phyloP scores from a whole-genome alignment of 2,888 invertebrate species.

The Noctua janthina region DNA sequence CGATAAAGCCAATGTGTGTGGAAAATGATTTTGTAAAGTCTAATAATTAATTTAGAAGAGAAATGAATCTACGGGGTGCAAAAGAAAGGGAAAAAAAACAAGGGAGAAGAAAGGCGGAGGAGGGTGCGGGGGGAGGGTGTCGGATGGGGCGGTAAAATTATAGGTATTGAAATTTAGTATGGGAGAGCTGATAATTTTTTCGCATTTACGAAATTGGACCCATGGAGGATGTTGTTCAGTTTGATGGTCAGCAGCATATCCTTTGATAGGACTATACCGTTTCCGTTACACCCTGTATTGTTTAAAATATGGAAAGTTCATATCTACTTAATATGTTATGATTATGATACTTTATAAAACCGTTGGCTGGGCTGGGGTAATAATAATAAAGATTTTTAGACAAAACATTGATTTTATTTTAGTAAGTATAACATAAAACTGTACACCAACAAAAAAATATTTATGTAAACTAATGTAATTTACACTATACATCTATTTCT shows the following conservation, averaged over 20 bases:
- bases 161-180: too few relatives aligned
- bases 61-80: neutral
- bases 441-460: neutral
- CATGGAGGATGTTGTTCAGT: too few relatives aligned
- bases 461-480: neutral
- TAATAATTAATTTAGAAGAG: neutral
- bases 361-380: constrained; percentile 37
- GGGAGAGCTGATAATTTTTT: too few relatives aligned
- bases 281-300: too few relatives aligned
- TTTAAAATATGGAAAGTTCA: neutral
- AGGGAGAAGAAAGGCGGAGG: too few relatives aligned
- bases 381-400: constrained; percentile 30
- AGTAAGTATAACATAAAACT: constrained; percentile 4
- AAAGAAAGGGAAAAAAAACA: too few relatives aligned
- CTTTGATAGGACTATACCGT: too few relatives aligned
- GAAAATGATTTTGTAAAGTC: neutral
- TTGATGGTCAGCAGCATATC: too few relatives aligned
- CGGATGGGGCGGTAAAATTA: too few relatives aligned
- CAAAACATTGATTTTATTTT: neutral
- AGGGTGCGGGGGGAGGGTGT: too few relatives aligned
- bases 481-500: neutral
- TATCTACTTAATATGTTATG: neutral
- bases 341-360: neutral
- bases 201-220: too few relatives aligned
- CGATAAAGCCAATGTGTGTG: neutral